These are phyloP conservation scores for Aspidiotus rigidus DNA, from an alignment of 2,888 invertebrate genomes.

Conservation along the genomic window DNA sequence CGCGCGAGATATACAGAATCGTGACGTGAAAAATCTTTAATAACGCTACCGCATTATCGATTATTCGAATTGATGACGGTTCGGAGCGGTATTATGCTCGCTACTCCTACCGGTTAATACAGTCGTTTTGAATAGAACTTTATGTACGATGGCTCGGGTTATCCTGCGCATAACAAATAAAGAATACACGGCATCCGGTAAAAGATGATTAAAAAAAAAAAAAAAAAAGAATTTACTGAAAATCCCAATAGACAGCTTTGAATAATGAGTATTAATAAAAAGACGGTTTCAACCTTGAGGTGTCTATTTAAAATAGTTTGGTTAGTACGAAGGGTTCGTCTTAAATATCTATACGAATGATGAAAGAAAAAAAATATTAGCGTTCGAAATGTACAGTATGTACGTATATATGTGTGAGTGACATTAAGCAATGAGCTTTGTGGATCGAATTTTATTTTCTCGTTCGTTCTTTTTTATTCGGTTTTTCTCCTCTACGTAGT, in stretches of 20 bases:
- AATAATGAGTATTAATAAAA: constrained; percentile 32
- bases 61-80: constrained; percentile 32
- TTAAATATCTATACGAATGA: constrained; percentile 16
- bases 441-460: constrained; percentile 18
- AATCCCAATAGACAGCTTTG: constrained; percentile 33
- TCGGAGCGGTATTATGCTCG: constrained; percentile 27
- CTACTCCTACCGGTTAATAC: constrained; percentile 33
- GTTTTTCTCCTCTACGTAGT: no score
- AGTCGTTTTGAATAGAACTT: constrained; percentile 25
- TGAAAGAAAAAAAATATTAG: constrained; percentile 25
- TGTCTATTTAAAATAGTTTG: constrained; percentile 32
- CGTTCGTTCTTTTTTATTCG: neutral
- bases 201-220: constrained; percentile 16
- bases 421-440: constrained; percentile 29
- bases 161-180: constrained; percentile 29
- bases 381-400: constrained; percentile 20
- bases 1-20: neutral
- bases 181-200: constrained; percentile 27
- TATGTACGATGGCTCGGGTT: constrained; percentile 19
- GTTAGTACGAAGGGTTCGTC: constrained; percentile 15
- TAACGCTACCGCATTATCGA: constrained; percentile 33
- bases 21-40: constrained; percentile 25
- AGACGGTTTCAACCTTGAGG: constrained; percentile 33
- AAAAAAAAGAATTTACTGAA: constrained; percentile 28
- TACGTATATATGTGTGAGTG: constrained; percentile 23